Evolutionary conservation across 2,797 vertebrate species (phyloP).

Genomic region (Sebastes glaucus): DNA sequence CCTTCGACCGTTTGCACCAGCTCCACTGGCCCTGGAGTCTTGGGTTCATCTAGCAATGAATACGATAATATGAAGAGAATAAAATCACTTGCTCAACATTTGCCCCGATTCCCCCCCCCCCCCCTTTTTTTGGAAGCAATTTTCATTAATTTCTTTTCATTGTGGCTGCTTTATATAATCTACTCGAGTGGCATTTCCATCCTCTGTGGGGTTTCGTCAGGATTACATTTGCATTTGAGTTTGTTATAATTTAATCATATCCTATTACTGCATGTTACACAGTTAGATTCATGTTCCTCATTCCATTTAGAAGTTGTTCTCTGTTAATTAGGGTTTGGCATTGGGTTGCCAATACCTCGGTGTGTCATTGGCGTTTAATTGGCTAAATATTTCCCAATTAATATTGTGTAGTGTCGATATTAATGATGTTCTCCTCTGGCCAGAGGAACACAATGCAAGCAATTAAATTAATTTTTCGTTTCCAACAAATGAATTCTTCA

Average conservation of each 20-base stretch:
- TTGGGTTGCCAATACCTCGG: background rate
- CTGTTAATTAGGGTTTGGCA: background rate
- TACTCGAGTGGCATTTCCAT: background rate
- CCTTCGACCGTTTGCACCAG: conserved; percentile 86
- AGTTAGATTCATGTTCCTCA: background rate
- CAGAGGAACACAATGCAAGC: background rate
- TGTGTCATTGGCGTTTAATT: background rate
- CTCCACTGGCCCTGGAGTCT: conserved; percentile 83
- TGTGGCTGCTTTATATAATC: background rate
- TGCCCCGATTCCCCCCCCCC: background rate
- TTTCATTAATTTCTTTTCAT: background rate
- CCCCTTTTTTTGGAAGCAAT: background rate
- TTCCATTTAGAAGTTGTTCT: background rate
- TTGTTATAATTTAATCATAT: background rate
- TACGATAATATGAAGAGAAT: background rate
- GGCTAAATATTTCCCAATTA: background rate
- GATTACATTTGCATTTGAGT: background rate
- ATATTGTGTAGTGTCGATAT: background rate
- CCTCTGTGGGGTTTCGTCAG: background rate
- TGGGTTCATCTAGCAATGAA: conserved; percentile 83
- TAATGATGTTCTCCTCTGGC: background rate
- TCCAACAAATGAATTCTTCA: background rate
- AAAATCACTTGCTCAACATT: background rate
- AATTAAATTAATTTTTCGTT: background rate
- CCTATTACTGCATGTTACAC: background rate